These are phyloP conservation scores for Heterodera carotae DNA, from an alignment of 1,140 invertebrate species.

Conservation along the genomic window DNA sequence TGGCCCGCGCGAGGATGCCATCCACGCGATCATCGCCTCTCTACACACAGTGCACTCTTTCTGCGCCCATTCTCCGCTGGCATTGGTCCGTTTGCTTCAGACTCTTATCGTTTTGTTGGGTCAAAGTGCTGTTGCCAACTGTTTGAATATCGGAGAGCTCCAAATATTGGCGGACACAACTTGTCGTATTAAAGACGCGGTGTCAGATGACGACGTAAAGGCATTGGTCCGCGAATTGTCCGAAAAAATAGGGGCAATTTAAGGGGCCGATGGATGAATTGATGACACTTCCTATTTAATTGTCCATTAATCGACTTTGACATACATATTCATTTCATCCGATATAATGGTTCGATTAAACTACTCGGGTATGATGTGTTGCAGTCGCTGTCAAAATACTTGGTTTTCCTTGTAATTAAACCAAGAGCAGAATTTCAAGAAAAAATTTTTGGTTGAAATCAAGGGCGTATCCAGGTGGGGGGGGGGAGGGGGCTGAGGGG, in stretches of 20 bases:
- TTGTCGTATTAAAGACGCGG: conserved; percentile 34
- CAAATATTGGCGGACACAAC: background rate
- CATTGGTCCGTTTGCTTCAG: conserved; percentile 53
- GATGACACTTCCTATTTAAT: background rate
- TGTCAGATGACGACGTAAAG: conserved; percentile 33
- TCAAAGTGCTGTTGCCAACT: background rate
- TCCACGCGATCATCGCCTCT: conserved; percentile 46
- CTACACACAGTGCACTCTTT: conserved; percentile 37
- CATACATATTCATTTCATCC: background rate
- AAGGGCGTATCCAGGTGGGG: too few relatives aligned
- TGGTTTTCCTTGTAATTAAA: too few relatives aligned
- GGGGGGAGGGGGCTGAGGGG: too few relatives aligned
- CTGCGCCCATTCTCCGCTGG: conserved; percentile 27
- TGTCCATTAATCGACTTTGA: background rate
- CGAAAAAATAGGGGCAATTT: conserved; percentile 31
- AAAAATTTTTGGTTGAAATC: too few relatives aligned
- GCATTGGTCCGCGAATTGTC: conserved; percentile 20
- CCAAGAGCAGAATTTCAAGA: too few relatives aligned
- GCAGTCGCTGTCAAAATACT: too few relatives aligned
- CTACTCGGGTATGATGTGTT: too few relatives aligned
- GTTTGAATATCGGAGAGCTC: background rate
- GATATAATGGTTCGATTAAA: background rate
- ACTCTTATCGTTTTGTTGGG: background rate
- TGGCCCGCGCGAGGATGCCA: conserved; percentile 56
- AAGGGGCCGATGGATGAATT: background rate